Evolutionary conservation across 37 sponge, comb jelly and placozoan species (phyloP), one percentile per base, ranked within the genome.

Genomic region (Spongia lamella): DNA sequence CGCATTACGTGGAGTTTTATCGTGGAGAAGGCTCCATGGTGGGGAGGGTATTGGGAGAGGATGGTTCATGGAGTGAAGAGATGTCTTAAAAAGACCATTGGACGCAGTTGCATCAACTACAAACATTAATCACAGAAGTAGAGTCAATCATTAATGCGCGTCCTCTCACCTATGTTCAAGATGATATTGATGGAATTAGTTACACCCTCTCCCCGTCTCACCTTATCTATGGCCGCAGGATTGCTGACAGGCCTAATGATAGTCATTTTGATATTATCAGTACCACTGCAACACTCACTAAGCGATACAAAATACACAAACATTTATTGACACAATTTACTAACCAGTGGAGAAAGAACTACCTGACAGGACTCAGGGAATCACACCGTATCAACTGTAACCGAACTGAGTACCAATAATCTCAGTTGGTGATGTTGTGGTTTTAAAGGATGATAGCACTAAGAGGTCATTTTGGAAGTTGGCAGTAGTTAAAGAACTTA

Each of bases 141-240:
- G 70, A 79, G 30, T 70, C 80, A 4, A 39, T 61, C 61, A 49
- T 79, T 9, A 79, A 79, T 43, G 39, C 52, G 56, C 11, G 80
- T 25, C 80, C 70, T 1, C 73, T 72, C 2, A 24, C 39, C 7
- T 27, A 38, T 1, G 29, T 74, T 30, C 63, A 62, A 4, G 26
- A 43, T 38, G 32, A 71, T 31, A 66, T 49, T 72, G 82, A 81
- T 35, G 63, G 72, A 21, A 62, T 81, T 20, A 24, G 22, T 27
- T 65, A 81, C 16, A 39, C 60, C 20, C 57, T 81, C 13, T 75
- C 84, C 14, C 84, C 84, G 29, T 70, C 62, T 21, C 84, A 83
- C 66, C 75, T 74, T 61, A 60, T 83, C 37, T 26, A 68, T 24
- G 82, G 82, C 9, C n/a, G n/a, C n/a, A n/a, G n/a, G n/a, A n/a